These are phyloP conservation scores for Unio pictorum DNA, from an alignment of 2,888 invertebrate genomes.

Conservation along the genomic window DNA sequence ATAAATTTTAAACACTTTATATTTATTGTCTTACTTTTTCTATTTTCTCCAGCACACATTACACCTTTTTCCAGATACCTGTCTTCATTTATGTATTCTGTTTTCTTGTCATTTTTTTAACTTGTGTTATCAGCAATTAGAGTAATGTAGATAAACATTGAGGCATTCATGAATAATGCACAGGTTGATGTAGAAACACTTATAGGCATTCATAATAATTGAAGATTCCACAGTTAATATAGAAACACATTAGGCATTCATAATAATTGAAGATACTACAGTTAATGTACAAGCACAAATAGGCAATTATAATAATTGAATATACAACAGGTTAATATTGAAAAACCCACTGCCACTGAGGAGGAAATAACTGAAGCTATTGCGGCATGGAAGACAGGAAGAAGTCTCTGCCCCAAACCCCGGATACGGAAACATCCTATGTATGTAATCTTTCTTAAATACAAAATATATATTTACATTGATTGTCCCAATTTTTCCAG, in stretches of 20 bases:
- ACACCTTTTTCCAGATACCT: too few species aligned
- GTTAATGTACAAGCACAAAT: too few species aligned
- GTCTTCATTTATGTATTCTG: too few species aligned
- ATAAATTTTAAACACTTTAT: too few species aligned
- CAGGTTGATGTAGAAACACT: slow-evolving; percentile 18
- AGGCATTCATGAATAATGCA: neutral
- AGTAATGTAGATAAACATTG: too few species aligned
- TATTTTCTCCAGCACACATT: too few species aligned
- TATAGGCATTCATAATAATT: too few species aligned
- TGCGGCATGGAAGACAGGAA: slow-evolving; percentile 48
- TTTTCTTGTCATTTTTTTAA: too few species aligned
- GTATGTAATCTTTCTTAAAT: slow-evolving; percentile 33
- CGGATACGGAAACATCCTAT: slow-evolving; percentile 51
- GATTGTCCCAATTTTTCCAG: neutral
- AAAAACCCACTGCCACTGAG: slow-evolving; percentile 36
- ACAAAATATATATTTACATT: neutral
- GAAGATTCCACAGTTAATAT: neutral
- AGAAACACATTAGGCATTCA: too few species aligned
- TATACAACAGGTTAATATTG: slow-evolving; percentile 9
- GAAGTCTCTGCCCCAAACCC: slow-evolving; percentile 36
- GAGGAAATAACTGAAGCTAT: slow-evolving; percentile 51
- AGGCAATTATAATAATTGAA: too few species aligned
- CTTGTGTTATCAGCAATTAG: too few species aligned
- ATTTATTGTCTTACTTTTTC: too few species aligned
- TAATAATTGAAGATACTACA: neutral